Evolutionary conservation across 35 echinoderm and acorn worm genomes (phyloP).

Genomic region (Eucidaris tribuloides): DNA sequence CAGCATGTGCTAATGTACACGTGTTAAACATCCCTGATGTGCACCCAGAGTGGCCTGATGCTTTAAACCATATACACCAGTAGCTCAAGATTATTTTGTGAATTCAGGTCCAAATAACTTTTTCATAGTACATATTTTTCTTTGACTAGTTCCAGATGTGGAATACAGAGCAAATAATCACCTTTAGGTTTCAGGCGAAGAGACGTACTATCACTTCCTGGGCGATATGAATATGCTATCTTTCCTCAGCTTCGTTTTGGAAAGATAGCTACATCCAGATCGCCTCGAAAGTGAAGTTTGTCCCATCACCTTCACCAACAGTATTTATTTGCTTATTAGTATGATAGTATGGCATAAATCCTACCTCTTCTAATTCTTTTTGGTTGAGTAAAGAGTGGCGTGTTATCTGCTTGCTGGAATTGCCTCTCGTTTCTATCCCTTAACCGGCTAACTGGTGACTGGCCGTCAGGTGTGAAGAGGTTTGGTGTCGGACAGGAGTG

Average conservation of each 20-base stretch:
- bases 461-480: slow-evolving; percentile 7
- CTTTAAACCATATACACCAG: too few relatives aligned
- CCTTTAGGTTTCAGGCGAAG: too few relatives aligned
- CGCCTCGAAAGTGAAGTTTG: not conserved
- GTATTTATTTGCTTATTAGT: not conserved
- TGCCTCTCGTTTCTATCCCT: not conserved
- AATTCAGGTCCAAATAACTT: too few relatives aligned
- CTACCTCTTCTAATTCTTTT: not conserved
- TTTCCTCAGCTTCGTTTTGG: not conserved
- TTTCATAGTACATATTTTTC: too few relatives aligned
- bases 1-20: too few relatives aligned
- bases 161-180: too few relatives aligned
- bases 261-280: not conserved
- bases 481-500: not conserved
- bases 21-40: too few relatives aligned
- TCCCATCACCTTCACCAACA: not conserved
- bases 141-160: too few relatives aligned
- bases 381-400: not conserved
- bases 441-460: not conserved
- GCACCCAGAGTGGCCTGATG: too few relatives aligned
- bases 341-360: not conserved
- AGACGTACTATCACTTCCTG: too few relatives aligned
- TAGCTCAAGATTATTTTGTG: too few relatives aligned
- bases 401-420: not conserved
- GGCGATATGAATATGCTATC: not conserved